Conservation (phyloP, 2,888 invertebrate species). For the Drepanosiphum platanoidis region DNA sequence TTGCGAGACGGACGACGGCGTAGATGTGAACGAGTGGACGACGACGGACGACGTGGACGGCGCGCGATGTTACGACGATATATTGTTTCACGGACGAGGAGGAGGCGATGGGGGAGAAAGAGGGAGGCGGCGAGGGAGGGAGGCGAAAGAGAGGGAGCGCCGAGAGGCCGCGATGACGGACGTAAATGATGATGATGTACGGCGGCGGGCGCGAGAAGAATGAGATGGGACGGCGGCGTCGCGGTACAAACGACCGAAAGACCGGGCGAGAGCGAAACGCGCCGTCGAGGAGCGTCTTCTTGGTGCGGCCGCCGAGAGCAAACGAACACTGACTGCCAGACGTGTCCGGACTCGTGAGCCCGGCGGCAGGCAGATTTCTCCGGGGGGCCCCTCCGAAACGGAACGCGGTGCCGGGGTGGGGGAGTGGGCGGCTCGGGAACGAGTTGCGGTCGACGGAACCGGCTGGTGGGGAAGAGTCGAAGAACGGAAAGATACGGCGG, state of each 20-base stretch:
- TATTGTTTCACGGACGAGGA: conserved; percentile 1
- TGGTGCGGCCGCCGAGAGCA: conserved; percentile 23
- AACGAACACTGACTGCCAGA: conserved; percentile 44
- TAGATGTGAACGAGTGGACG: conserved; percentile 11
- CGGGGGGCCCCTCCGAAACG: conserved; percentile 28
- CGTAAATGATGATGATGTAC: neutral
- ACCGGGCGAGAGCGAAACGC: neutral
- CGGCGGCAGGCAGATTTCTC: conserved; percentile 42
- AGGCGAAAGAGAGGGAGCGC: neutral
- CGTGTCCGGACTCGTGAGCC: conserved; percentile 15
- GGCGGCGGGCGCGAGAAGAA: neutral
- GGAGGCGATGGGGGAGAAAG: neutral
- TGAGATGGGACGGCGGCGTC: neutral
- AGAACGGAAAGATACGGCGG: conserved; percentile 23
- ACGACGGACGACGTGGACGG: too few species aligned
- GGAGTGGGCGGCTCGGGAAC: conserved; percentile 4
- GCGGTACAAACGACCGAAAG: neutral
- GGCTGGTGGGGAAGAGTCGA: neutral
- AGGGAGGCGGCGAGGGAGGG: neutral
- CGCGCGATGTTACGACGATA: neutral
- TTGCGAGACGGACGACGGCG: conserved; percentile 23
- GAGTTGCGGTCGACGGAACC: neutral
- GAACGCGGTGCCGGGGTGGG: neutral
- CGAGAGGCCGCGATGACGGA: neutral
- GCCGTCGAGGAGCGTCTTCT: neutral